Evolutionary conservation across 2,888 invertebrate genomes (phyloP).

Genomic region (Theristus sp.): DNA sequence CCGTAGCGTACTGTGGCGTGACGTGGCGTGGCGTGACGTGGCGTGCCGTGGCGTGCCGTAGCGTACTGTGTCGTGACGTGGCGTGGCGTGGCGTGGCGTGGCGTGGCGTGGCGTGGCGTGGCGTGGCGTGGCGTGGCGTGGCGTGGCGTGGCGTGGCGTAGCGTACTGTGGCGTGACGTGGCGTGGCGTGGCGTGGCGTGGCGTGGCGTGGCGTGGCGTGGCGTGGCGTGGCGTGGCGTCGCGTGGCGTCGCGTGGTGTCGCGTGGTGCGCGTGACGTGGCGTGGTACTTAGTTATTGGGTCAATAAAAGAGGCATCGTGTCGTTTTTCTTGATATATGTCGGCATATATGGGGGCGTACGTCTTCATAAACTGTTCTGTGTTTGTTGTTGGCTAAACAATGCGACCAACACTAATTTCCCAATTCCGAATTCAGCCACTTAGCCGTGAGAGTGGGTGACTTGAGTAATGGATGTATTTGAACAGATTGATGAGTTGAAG

Average conservation of each 20-base stretch:
- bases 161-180: not conserved
- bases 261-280: not conserved
- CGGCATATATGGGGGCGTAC: too few relatives aligned
- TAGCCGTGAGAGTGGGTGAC: too few relatives aligned
- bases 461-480: too few relatives aligned
- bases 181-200: not conserved
- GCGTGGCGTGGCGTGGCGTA: not conserved
- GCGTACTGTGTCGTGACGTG: not conserved
- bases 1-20: not conserved
- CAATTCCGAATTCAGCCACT: too few relatives aligned
- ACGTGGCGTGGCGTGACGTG: not conserved
- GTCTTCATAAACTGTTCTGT: too few relatives aligned
- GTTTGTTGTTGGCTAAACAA: too few relatives aligned
- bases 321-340: too few relatives aligned
- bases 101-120: not conserved
- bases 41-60: not conserved
- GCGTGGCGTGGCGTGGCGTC: not conserved
- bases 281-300: too few relatives aligned
- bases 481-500: too few relatives aligned
- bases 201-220: not conserved
- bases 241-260: not conserved
- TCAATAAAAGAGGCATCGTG: too few relatives aligned
- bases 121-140: not conserved
- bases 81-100: not conserved
- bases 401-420: too few relatives aligned